Evolutionary conservation across 2,797 vertebrate genomes (phyloP).

Genomic region (Urosaurus nigricauda): DNA sequence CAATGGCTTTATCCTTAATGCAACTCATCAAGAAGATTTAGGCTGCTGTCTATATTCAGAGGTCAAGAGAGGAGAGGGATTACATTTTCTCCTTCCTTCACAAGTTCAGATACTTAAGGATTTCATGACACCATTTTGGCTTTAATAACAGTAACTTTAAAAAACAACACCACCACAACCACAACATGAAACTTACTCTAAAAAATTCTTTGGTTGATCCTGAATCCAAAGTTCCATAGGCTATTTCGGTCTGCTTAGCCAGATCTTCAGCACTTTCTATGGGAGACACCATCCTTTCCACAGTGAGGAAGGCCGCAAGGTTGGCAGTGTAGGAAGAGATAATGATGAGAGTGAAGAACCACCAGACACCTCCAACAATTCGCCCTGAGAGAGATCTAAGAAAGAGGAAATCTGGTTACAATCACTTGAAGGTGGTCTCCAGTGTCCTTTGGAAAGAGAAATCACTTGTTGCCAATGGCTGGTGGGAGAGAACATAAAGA

Average conservation of each 20-base stretch:
- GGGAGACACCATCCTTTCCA: constrained; percentile 99
- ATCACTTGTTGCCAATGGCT: background rate
- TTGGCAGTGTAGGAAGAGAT: constrained; percentile 99
- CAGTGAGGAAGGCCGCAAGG: constrained; percentile 98
- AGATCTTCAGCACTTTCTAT: constrained; percentile 99
- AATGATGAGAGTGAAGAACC: constrained; percentile 99
- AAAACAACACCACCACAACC: background rate
- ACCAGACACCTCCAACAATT: constrained; percentile 99
- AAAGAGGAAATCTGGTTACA: constrained; percentile 57
- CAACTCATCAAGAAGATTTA: too few species aligned
- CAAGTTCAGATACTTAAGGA: too few species aligned
- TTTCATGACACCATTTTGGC: constrained; percentile 13
- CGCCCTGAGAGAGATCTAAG: constrained; percentile 97
- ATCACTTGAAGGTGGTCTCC: background rate
- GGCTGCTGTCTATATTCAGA: too few species aligned
- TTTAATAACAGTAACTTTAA: constrained; percentile 25
- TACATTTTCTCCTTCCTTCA: too few species aligned
- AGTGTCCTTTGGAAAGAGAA: constrained; percentile 46
- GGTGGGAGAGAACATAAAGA: background rate
- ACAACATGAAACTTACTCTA: constrained; percentile 87
- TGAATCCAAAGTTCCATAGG: constrained; percentile 98
- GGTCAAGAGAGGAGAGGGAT: too few species aligned
- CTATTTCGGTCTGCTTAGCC: constrained; percentile 99
- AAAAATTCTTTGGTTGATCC: constrained; percentile 99
- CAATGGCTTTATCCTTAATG: too few species aligned